Evolutionary conservation across 2,113 vertebrate genomes (phyloP).

Genomic region (Cranoglanis bouderius): DNA sequence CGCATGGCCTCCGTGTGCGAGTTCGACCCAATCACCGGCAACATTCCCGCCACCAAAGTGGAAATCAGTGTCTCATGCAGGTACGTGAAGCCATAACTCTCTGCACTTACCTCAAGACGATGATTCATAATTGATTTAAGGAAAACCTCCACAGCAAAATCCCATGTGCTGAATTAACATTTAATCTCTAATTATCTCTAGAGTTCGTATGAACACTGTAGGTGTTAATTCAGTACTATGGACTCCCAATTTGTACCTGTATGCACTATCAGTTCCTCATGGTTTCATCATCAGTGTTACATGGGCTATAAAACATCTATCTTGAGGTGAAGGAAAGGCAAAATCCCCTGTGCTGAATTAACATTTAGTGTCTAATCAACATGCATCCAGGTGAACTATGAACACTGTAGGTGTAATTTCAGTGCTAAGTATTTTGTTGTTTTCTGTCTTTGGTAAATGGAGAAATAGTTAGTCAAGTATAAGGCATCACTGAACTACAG

Average conservation of each 20-base stretch:
- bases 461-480: not conserved
- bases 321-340: no score
- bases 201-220: not conserved
- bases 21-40: slow-evolving; percentile 83
- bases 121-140: not conserved
- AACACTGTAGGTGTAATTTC: not conserved
- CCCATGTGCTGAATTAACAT: not conserved
- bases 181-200: not conserved
- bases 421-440: not conserved
- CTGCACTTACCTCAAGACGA: not conserved
- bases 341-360: not conserved
- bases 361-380: not conserved
- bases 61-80: slow-evolving; percentile 96
- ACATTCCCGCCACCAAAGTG: slow-evolving; percentile 92
- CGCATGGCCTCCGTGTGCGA: slow-evolving; percentile 83
- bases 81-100: slow-evolving; percentile 55
- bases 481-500: not conserved
- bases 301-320: not conserved
- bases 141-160: not conserved
- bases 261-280: not conserved
- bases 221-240: no score
- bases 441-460: not conserved
- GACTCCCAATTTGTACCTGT: not conserved
- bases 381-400: not conserved
- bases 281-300: not conserved